phyloP scores from a whole-genome alignment of 2,797 vertebrate genomes.

The Crenuchus spilurus region DNA sequence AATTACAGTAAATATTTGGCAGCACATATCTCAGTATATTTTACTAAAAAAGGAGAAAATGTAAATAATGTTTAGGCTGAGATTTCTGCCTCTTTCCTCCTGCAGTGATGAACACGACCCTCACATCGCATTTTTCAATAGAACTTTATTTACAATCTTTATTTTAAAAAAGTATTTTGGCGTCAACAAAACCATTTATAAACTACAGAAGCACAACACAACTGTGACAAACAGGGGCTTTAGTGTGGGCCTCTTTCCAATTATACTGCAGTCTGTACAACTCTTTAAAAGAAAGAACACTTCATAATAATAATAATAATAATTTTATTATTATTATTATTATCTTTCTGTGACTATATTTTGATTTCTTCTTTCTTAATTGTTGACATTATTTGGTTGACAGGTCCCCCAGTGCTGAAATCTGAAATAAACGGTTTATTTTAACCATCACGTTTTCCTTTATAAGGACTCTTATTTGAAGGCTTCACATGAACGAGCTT shows the following conservation, averaged over 20 bases:
- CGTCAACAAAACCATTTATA: constrained; percentile 45
- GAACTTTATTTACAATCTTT: constrained; percentile 45
- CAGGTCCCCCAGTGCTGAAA: not conserved
- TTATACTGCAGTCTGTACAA: not conserved
- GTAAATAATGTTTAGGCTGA: not conserved
- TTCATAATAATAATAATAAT: constrained; percentile 12
- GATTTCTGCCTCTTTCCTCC: not conserved
- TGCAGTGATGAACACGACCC: not conserved
- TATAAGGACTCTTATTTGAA: not conserved
- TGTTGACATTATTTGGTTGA: constrained; percentile 15
- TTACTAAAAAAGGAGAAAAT: no score
- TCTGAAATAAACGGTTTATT: constrained; percentile 1
- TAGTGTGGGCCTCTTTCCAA: not conserved
- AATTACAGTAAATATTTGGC: no score
- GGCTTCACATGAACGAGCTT: constrained; percentile 3
- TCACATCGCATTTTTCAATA: not conserved
- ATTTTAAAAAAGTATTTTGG: constrained; percentile 51
- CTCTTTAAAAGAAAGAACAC: not conserved
- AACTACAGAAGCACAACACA: constrained; percentile 50
- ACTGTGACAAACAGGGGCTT: constrained; percentile 35
- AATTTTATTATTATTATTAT: constrained; percentile 4
- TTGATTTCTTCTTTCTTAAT: not conserved
- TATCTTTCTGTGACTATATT: constrained; percentile 5
- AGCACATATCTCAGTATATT: no score
- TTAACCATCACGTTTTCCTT: not conserved